Evolutionary conservation across 2,888 invertebrate genomes (phyloP).

Genomic region (Xylocampa areola): DNA sequence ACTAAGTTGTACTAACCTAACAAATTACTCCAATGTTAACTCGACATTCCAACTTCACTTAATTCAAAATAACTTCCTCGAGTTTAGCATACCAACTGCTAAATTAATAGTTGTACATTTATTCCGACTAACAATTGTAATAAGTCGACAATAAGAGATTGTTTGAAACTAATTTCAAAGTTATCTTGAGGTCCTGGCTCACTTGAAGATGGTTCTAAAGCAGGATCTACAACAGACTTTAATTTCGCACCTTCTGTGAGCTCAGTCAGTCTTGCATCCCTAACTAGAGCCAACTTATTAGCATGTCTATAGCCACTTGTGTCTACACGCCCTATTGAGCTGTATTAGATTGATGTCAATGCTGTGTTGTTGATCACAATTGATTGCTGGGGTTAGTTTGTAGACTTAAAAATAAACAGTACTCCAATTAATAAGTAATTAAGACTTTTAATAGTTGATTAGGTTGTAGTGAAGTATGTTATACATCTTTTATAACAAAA

Average conservation of each 20-base stretch:
- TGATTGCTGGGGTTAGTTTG: constrained; percentile 19
- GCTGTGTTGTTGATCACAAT: constrained; percentile 34
- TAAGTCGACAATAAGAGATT: constrained; percentile 67
- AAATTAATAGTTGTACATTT: constrained; percentile 46
- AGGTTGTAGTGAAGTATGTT: too few species aligned
- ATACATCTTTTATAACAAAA: too few species aligned
- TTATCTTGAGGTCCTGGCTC: constrained; percentile 66
- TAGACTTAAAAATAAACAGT: neutral
- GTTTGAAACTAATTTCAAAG: constrained; percentile 75
- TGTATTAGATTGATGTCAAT: constrained; percentile 39
- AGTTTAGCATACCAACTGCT: constrained; percentile 27
- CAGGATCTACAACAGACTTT: constrained; percentile 68
- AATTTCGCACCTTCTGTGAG: constrained; percentile 71
- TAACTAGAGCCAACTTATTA: constrained; percentile 70
- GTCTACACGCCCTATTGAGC: constrained; percentile 53
- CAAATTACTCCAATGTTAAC: constrained; percentile 20
- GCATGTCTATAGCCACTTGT: constrained; percentile 63
- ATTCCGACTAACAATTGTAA: constrained; percentile 62
- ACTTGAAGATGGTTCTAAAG: constrained; percentile 68
- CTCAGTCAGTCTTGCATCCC: constrained; percentile 61
- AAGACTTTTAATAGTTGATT: too few species aligned
- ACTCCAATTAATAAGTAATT: too few species aligned
- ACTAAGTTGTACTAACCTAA: constrained; percentile 21
- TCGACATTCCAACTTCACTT: constrained; percentile 22
- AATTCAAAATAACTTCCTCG: constrained; percentile 30